Conservation (phyloP, 2,888 invertebrate genomes). For the Drosophila infuscata region DNA sequence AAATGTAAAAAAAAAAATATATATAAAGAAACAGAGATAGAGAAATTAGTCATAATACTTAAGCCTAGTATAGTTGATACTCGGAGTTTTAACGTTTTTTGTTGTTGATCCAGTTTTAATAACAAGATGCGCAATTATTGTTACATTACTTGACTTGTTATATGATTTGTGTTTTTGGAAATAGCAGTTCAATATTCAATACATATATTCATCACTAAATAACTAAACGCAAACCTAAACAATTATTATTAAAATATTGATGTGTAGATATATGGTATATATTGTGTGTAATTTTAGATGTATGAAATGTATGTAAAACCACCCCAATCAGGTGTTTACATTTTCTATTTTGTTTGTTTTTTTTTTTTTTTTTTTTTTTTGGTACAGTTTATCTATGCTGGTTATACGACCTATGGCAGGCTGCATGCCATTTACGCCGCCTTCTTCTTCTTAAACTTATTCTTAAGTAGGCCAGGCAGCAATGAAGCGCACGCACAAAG, state of each 20-base stretch:
- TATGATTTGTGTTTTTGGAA: conserved; percentile 38
- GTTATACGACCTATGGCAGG: conserved; percentile 3
- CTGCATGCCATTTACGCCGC: conserved; percentile 41
- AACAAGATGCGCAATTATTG: conserved; percentile 10
- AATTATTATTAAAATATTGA: conserved; percentile 30
- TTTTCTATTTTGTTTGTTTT: conserved; percentile 1
- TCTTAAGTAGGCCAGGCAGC: conserved; percentile 94
- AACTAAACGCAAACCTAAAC: conserved; percentile 18
- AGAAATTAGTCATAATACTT: conserved; percentile 8
- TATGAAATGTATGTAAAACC: conserved; percentile 12
- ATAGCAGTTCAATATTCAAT: conserved; percentile 34
- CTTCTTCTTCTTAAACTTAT: conserved; percentile 89
- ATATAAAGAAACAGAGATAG: conserved; percentile 3
- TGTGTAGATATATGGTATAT: conserved; percentile 15
- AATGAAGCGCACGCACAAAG: conserved; percentile 93
- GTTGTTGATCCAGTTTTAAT: conserved; percentile 15
- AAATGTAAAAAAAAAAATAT: neutral
- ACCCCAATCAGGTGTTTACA: conserved; percentile 8
- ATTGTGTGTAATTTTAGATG: conserved; percentile 3
- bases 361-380: conserved; percentile 27
- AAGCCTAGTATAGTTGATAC: conserved; percentile 29
- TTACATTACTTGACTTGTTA: conserved; percentile 6
- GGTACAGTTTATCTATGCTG: conserved; percentile 37
- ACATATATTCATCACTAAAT: conserved; percentile 10
- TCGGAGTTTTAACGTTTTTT: conserved; percentile 29